These are phyloP conservation scores for Meandrusa payeni DNA, from an alignment of 2,888 invertebrate genomes.

Conservation along the genomic window DNA sequence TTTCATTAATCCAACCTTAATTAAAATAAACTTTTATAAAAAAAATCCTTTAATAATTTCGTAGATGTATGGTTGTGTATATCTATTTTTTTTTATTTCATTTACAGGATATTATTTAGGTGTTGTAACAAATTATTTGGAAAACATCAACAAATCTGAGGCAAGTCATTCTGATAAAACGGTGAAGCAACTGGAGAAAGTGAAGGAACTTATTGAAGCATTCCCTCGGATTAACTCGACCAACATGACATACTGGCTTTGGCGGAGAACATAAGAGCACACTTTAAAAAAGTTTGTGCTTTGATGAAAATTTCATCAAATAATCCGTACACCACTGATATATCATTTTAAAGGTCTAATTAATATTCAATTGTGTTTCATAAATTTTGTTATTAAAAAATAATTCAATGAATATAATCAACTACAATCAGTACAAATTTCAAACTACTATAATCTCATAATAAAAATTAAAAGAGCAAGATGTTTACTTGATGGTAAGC, in stretches of 20 bases:
- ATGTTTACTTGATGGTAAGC: no score
- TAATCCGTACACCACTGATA: slow-evolving; percentile 78
- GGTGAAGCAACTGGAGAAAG: slow-evolving; percentile 70
- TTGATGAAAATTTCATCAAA: slow-evolving; percentile 81
- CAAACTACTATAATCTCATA: no score
- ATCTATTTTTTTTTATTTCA: no score
- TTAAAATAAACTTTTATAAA: no score
- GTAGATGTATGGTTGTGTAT: no score
- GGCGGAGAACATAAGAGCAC: slow-evolving; percentile 83
- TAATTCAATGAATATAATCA: no score
- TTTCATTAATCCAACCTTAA: no score
- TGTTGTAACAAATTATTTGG: slow-evolving; percentile 74
- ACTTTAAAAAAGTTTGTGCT: slow-evolving; percentile 86
- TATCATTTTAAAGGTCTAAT: slow-evolving; percentile 78
- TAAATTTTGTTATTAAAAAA: no score
- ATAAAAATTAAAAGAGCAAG: no score
- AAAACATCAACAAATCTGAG: slow-evolving; percentile 40
- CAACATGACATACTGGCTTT: slow-evolving; percentile 83
- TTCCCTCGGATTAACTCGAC: slow-evolving; percentile 85
- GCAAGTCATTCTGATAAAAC: slow-evolving; percentile 76
- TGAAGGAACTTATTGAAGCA: slow-evolving; percentile 79
- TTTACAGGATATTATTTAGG: slow-evolving; percentile 85
- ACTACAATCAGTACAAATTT: no score
- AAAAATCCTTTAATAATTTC: no score
- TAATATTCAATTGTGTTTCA: no score